phyloP scores from a whole-genome alignment of 2,113 vertebrate genomes.

The Paralichthys olivaceus region DNA sequence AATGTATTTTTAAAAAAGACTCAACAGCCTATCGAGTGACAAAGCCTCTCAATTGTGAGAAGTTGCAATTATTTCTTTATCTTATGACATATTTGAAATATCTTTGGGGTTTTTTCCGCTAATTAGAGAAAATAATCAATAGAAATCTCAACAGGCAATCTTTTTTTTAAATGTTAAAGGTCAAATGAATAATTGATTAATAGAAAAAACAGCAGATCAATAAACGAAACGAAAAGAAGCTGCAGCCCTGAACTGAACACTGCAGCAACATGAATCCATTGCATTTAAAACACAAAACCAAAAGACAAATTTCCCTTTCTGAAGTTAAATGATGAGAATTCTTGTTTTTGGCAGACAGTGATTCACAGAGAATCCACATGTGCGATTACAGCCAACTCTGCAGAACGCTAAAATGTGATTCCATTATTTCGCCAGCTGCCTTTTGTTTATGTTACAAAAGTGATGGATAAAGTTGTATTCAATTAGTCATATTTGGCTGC shows the following conservation, averaged over 20 bases:
- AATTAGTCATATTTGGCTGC: conserved; percentile 48
- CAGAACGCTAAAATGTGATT: conserved; percentile 30
- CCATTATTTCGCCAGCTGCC: conserved; percentile 47
- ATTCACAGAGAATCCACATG: conserved; percentile 22
- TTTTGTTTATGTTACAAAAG: conserved; percentile 49
- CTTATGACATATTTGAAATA: too few relatives aligned
- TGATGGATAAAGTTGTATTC: conserved; percentile 36
- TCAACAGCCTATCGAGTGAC: too few relatives aligned
- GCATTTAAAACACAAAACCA: background rate
- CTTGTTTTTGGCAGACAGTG: background rate
- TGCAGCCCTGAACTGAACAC: background rate
- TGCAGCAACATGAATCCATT: background rate
- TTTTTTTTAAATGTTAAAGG: too few relatives aligned
- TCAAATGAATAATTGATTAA: too few relatives aligned
- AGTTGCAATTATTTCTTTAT: too few relatives aligned
- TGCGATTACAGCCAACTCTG: conserved; percentile 9
- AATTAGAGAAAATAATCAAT: too few relatives aligned
- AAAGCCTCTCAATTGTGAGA: too few relatives aligned
- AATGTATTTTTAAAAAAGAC: too few relatives aligned
- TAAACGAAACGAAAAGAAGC: background rate
- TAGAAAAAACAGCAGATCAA: background rate
- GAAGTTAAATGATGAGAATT: background rate
- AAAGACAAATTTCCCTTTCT: background rate
- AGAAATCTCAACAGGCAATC: too few relatives aligned
- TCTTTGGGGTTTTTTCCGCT: too few relatives aligned